phyloP scores from a whole-genome alignment of 2,888 invertebrate species.

The Pandemis corylana region DNA sequence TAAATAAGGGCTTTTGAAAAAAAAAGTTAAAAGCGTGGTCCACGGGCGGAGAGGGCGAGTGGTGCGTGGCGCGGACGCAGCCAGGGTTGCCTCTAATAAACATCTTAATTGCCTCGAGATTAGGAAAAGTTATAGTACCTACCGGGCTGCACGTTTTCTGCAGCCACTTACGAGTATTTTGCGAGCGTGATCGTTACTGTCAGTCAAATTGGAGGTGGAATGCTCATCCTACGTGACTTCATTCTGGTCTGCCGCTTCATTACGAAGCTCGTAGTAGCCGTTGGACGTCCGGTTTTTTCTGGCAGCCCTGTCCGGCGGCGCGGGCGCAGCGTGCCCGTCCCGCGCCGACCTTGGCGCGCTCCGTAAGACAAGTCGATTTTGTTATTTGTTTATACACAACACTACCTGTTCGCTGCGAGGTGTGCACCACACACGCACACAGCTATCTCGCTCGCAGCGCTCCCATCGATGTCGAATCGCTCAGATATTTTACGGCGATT shows the following conservation, averaged over 20 bases:
- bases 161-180: conserved; percentile 7
- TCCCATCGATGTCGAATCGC: conserved; percentile 71
- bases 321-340: conserved; percentile 52
- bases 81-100: conserved; percentile 21
- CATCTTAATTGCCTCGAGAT: conserved; percentile 21
- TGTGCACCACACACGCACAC: conserved; percentile 50
- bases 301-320: conserved; percentile 49
- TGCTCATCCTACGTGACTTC: conserved; percentile 36
- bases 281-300: conserved; percentile 38
- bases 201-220: conserved; percentile 39
- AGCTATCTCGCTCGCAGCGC: conserved; percentile 43
- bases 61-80: conserved; percentile 56
- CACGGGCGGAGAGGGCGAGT: conserved; percentile 62
- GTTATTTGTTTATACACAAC: conserved; percentile 85
- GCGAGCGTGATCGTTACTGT: conserved; percentile 30
- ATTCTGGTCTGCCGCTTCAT: conserved; percentile 25
- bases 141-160: conserved; percentile 23
- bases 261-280: neutral
- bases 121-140: conserved; percentile 13
- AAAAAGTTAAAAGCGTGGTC: conserved; percentile 69
- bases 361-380: conserved; percentile 83
- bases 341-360: conserved; percentile 76
- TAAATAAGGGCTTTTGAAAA: conserved; percentile 80
- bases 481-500: conserved; percentile 81
- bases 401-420: conserved; percentile 75